phyloP scores from a whole-genome alignment of 92 coral and sea anemone genomes.

The Pocillopora meandrina region DNA sequence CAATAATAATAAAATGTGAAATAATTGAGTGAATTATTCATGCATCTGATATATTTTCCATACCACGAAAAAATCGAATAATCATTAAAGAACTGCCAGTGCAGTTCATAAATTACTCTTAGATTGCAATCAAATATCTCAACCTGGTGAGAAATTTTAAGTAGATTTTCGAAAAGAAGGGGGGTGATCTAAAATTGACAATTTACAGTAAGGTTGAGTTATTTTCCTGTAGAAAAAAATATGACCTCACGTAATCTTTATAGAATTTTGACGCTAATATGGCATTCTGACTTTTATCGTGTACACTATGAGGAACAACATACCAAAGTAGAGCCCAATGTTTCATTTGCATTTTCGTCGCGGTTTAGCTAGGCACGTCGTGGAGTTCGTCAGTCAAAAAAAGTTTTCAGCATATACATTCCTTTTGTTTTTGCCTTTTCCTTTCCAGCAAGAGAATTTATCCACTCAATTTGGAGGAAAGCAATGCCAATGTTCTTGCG shows the following conservation, averaged over 20 bases:
- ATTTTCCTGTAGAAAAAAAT: neutral
- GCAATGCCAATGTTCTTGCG: neutral
- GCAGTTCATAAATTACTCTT: neutral
- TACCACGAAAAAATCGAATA: neutral
- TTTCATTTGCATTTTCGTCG: neutral
- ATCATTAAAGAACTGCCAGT: neutral
- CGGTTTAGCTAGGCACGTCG: neutral
- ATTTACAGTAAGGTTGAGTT: neutral
- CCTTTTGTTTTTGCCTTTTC: neutral
- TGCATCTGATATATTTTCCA: neutral
- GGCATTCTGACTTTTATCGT: neutral
- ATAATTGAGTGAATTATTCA: constrained; percentile 6
- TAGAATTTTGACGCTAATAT: neutral
- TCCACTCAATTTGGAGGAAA: neutral
- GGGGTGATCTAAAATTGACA: neutral
- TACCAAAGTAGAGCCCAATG: constrained; percentile 12
- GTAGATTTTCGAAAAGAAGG: neutral
- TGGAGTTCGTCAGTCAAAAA: neutral
- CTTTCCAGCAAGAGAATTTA: neutral
- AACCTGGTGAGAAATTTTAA: neutral
- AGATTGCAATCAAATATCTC: neutral
- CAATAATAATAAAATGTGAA: neutral
- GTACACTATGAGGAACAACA: neutral
- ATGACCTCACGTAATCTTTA: neutral
- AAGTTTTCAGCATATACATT: neutral